phyloP scores from a whole-genome alignment of 1,140 invertebrate genomes.

The Drosophila rhopaloa region DNA sequence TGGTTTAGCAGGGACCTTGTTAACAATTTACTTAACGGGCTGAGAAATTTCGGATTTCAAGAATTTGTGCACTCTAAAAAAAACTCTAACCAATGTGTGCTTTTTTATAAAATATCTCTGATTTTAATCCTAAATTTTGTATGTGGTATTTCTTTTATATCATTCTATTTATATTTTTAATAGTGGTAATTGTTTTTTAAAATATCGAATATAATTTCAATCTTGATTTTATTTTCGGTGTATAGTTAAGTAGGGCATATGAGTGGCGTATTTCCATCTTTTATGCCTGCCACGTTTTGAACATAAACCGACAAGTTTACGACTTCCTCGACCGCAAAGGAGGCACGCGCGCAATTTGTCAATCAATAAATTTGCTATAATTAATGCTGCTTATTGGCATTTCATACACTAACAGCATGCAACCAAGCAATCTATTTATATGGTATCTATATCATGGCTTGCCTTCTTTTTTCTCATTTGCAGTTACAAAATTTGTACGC shows the following conservation, averaged over 20 bases:
- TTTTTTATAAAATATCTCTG: too few species aligned
- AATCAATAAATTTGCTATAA: constrained; percentile 81
- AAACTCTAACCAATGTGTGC: too few species aligned
- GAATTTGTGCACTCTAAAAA: too few species aligned
- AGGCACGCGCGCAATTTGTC: constrained; percentile 78
- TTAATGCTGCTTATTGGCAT: constrained; percentile 81
- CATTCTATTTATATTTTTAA: too few species aligned
- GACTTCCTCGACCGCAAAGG: constrained; percentile 44
- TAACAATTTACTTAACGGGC: constrained; percentile 11
- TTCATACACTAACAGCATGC: constrained; percentile 60
- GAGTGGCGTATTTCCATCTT: constrained; percentile 14
- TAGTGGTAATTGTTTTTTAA: too few species aligned
- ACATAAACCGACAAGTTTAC: constrained; percentile 72
- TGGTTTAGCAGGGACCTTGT: constrained; percentile 1
- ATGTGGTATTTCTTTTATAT: too few species aligned
- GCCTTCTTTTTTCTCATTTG: constrained; percentile 66
- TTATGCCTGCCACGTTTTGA: constrained; percentile 73
- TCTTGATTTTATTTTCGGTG: background rate
- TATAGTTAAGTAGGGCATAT: background rate
- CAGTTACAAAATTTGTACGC: constrained; percentile 86
- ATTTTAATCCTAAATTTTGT: too few species aligned
- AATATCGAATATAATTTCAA: background rate
- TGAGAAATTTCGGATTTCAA: background rate
- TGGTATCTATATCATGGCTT: constrained; percentile 47
- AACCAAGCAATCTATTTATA: constrained; percentile 32